Percentiles rank a stretch among this genome's conserved stretches.
These are phyloP conservation scores for Pangasius larnaudii DNA, from an alignment of 2,797 vertebrate species.

Conservation along the genomic window DNA sequence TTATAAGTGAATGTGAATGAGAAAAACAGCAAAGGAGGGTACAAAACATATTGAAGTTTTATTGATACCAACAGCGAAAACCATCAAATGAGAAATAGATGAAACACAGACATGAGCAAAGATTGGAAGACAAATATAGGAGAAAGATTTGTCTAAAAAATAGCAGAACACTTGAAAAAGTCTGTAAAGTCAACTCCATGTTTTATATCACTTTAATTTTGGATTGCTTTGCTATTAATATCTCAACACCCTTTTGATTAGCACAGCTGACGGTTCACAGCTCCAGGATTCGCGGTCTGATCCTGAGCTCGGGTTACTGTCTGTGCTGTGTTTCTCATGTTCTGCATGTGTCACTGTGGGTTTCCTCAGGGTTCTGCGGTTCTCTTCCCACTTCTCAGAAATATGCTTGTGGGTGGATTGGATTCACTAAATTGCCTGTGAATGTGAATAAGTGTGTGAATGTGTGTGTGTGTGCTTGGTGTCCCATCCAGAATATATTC, in stretches of 20 bases:
- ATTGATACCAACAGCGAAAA: not conserved
- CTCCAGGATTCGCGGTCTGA: not conserved
- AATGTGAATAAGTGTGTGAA: not conserved
- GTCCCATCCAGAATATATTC: not conserved
- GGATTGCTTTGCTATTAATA: not conserved
- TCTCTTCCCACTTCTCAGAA: conserved; percentile 1
- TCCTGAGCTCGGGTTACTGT: not conserved
- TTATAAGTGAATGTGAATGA: not conserved
- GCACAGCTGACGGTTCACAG: not conserved
- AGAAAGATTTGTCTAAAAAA: not conserved
- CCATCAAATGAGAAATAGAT: not conserved
- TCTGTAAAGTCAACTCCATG: not conserved
- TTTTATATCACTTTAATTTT: not conserved
- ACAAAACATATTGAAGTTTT: not conserved
- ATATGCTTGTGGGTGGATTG: conserved; percentile 4
- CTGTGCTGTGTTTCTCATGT: not conserved
- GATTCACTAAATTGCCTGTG: not conserved
- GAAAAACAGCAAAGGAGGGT: not conserved
- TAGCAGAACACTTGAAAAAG: not conserved
- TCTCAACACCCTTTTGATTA: not conserved
- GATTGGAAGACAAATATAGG: not conserved
- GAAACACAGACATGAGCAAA: not conserved
- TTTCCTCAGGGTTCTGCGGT: not conserved
- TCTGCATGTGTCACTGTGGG: not conserved
- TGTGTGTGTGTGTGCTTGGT: not conserved